phyloP scores from a whole-genome alignment of 2,113 vertebrate species.

The Corythornis cristatus region DNA sequence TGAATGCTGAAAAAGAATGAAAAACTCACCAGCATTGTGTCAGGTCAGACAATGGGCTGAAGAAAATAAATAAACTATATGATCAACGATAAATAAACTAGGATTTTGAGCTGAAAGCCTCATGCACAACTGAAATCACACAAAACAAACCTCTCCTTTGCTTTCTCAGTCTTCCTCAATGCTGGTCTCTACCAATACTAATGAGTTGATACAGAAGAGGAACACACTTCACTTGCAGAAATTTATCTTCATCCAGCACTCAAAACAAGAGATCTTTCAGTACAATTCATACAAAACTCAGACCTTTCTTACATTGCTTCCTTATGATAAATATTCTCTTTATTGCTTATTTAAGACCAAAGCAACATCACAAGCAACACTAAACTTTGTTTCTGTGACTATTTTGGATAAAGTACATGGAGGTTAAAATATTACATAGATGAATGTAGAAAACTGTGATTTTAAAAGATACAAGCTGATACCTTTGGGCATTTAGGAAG shows the following conservation, averaged over 20 bases:
- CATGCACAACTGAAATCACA: background rate
- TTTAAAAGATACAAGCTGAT: constrained; percentile 41
- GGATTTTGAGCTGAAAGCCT: background rate
- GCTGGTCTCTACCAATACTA: background rate
- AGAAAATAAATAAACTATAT: background rate
- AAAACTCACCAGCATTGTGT: background rate
- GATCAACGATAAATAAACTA: background rate
- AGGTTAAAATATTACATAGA: background rate
- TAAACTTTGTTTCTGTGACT: background rate
- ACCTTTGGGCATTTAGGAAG: constrained; percentile 16
- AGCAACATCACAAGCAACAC: background rate
- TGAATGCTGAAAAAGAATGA: background rate
- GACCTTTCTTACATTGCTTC: background rate
- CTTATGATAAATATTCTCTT: background rate
- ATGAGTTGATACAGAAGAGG: background rate
- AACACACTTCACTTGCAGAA: background rate
- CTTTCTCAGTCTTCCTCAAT: background rate
- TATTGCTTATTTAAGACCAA: background rate
- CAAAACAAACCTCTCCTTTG: background rate
- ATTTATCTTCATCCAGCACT: background rate
- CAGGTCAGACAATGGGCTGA: background rate
- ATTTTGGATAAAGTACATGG: background rate
- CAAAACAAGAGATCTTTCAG: background rate
- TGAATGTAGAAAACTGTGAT: background rate
- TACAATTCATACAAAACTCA: background rate